These are phyloP conservation scores for Apis florea DNA, from an alignment of 1,140 invertebrate species.

Conservation along the genomic window DNA sequence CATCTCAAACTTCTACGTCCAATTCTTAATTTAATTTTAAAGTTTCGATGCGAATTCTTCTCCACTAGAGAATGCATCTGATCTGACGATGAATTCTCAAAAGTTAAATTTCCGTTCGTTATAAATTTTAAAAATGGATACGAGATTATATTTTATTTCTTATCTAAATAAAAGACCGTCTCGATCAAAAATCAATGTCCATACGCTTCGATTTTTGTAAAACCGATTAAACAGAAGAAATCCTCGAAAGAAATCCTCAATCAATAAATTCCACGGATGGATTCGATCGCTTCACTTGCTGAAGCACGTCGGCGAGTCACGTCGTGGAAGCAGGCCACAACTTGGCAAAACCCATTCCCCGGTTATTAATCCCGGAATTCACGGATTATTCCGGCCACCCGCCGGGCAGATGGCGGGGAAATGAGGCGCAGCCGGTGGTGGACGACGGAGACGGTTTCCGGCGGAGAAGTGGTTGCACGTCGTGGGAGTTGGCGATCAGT, in stretches of 20 bases:
- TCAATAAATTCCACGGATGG: too few relatives aligned
- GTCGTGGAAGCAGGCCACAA: neutral
- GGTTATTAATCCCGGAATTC: constrained; percentile 55
- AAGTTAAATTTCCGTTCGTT: too few relatives aligned
- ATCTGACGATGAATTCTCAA: too few relatives aligned
- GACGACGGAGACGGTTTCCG: neutral
- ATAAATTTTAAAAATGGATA: too few relatives aligned
- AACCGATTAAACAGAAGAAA: too few relatives aligned
- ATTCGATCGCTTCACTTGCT: neutral
- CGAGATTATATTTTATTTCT: too few relatives aligned
- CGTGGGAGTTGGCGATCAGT: constrained; percentile 77
- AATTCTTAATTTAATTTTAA: neutral
- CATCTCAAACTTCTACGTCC: neutral
- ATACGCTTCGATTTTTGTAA: too few relatives aligned
- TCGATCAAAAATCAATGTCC: too few relatives aligned
- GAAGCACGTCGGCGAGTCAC: neutral
- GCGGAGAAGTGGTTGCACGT: constrained; percentile 52
- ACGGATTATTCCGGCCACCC: constrained; percentile 13
- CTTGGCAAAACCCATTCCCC: constrained; percentile 22
- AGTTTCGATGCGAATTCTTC: too few relatives aligned
- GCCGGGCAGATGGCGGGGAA: neutral
- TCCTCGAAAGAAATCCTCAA: too few relatives aligned
- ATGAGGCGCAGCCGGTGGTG: neutral
- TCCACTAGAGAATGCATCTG: too few relatives aligned
- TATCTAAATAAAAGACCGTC: too few relatives aligned